Conservation (phyloP, 2,797 vertebrate species). For the Mormyrops attenuatus region DNA sequence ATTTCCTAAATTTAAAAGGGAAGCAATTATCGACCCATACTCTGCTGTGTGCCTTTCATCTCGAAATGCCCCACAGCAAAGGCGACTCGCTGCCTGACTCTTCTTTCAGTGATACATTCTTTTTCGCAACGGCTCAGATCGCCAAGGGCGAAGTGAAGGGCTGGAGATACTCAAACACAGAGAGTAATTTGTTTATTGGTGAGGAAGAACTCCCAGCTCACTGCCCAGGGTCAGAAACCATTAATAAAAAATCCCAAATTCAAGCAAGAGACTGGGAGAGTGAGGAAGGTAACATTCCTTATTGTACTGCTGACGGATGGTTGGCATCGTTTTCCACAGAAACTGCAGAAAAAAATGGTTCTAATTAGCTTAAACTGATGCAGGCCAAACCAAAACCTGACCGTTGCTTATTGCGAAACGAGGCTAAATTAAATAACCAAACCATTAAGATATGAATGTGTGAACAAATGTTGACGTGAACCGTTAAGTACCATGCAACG, state of each 20-base stretch:
- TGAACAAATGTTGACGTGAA: neutral
- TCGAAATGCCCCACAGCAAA: neutral
- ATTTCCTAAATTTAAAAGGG: constrained; percentile 14
- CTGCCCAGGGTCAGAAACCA: neutral
- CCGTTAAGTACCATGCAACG: neutral
- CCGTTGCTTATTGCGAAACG: neutral
- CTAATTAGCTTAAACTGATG: neutral
- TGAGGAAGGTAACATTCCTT: neutral
- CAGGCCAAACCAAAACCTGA: neutral
- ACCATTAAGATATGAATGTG: neutral
- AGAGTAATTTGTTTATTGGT: constrained; percentile 11
- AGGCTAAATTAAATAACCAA: neutral
- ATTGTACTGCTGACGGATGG: neutral
- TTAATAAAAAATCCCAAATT: constrained; percentile 9
- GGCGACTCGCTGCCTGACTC: neutral
- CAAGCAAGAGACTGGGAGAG: neutral
- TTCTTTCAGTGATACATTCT: neutral
- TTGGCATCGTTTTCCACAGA: neutral
- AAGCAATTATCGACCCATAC: neutral
- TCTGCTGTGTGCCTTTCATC: neutral
- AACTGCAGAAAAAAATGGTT: neutral
- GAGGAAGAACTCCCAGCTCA: neutral
- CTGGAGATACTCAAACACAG: neutral
- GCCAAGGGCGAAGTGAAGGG: neutral
- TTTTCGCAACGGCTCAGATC: neutral